Percentiles rank a stretch among this genome's conserved stretches.
Conservation (phyloP, 2,797 vertebrate genomes). For the Diceros bicornis region DNA sequence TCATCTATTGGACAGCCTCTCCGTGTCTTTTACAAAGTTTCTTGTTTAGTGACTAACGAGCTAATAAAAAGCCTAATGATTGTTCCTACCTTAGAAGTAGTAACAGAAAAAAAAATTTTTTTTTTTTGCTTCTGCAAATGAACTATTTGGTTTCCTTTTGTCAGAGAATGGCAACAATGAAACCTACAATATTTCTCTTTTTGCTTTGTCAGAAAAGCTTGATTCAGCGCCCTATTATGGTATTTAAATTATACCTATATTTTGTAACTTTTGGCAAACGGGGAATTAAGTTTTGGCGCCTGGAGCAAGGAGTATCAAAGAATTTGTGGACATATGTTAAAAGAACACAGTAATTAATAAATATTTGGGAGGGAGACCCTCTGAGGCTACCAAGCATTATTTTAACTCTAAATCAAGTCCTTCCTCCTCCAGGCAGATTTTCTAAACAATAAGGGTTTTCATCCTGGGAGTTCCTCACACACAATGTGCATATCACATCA, state of each 20-base stretch:
- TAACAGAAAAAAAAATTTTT: neutral
- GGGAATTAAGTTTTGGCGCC: neutral
- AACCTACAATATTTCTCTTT: neutral
- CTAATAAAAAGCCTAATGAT: neutral
- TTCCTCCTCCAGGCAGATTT: neutral
- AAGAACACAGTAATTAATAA: neutral
- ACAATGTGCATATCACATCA: neutral
- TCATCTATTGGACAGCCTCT: neutral
- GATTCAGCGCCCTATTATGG: neutral
- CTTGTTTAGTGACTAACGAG: slow-evolving; percentile 1
- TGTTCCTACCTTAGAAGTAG: neutral
- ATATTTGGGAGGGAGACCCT: neutral
- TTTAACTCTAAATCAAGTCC: slow-evolving; percentile 1
- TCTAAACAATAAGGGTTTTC: neutral
- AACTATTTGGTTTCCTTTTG: neutral
- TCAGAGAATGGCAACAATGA: neutral
- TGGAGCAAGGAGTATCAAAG: neutral
- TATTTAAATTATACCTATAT: neutral
- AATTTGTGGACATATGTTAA: neutral
- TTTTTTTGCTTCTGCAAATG: neutral
- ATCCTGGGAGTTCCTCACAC: neutral
- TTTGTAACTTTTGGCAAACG: neutral
- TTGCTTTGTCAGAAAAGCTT: slow-evolving; percentile 44
- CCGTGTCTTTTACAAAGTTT: neutral
- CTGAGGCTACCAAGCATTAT: neutral